Evolutionary conservation across 2,113 vertebrate genomes (phyloP), one percentile per base, ranked within the genome.

Genomic region (Furnarius figulus): DNA sequence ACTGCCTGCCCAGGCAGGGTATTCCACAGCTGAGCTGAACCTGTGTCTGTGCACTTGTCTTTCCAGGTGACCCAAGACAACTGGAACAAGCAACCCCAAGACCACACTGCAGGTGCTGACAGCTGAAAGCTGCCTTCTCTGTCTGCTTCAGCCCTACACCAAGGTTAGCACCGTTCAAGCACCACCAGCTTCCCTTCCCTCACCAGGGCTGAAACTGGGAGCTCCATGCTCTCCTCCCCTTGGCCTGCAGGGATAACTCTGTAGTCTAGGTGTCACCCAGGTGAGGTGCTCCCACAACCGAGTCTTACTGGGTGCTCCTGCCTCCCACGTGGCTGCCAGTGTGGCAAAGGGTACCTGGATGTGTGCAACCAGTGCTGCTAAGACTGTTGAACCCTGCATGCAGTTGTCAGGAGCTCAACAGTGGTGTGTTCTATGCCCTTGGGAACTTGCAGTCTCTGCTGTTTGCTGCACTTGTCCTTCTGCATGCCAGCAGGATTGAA

Each of bases 21-120:
- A 28, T 73, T 86, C 37, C 21, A 10, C 44, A 68, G 24, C 75
- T 53, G 37, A 55, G 3, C 39, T 73, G 40, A 81, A 61, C 1
- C 0, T 70, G 3, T 68, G 7, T 14, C 4, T 42, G 23, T 96
- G 53, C 17, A 20, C n/a, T 85, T 95, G 21, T 89, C 74, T 91
- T 93, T 91, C 33, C 52, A 96, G 87, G n/a, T 88, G 52, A 88
- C 25, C 17, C 24, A 49, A 59, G 44, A 70, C 27, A 78, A 44
- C 47, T 1, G 5, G 56, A 87, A 55, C 21, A 72, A 87, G 47
- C 40, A 39, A 72, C n/a, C 19, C 14, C 25, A 66, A 39, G 85
- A 84, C 81, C 19, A 56, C 22, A 0, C 24, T 39, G 52, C 0
- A 0, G 11, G 24, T 53, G 27, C 59, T 65, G 44, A 88, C 42